phyloP scores from a whole-genome alignment of 2,888 invertebrate species.

The Lydus trimaculatus region DNA sequence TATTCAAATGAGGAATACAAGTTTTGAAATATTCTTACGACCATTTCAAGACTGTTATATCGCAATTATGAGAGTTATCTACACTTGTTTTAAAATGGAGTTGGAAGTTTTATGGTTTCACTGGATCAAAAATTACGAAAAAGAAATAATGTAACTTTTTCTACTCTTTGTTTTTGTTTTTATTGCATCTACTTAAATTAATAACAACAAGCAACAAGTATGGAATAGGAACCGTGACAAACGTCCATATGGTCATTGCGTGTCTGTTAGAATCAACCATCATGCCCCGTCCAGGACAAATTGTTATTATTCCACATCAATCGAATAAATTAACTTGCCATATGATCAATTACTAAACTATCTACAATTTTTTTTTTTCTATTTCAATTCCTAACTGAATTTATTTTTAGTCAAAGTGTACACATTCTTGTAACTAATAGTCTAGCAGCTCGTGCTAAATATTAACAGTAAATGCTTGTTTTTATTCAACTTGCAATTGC shows the following conservation, averaged over 20 bases:
- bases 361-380: not conserved
- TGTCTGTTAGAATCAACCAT: conserved; percentile 25
- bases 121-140: not conserved
- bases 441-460: not conserved
- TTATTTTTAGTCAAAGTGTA: not conserved
- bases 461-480: conserved; percentile 19
- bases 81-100: not conserved
- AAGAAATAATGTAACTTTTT: too few relatives aligned
- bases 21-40: not conserved
- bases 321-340: conserved; percentile 30
- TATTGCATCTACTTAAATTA: conserved; percentile 47
- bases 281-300: conserved; percentile 27
- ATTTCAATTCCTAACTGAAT: not conserved
- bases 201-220: conserved; percentile 52
- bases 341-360: conserved; percentile 4
- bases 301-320: conserved; percentile 32
- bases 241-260: conserved; percentile 38
- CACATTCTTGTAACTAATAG: not conserved
- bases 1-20: not conserved
- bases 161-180: too few relatives aligned
- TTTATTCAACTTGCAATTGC: conserved; percentile 35
- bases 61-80: not conserved
- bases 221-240: conserved; percentile 42
- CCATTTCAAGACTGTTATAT: not conserved
- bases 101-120: conserved; percentile 16